Conservation (phyloP, 2,888 invertebrate genomes). For the Diplolepis rosae region DNA sequence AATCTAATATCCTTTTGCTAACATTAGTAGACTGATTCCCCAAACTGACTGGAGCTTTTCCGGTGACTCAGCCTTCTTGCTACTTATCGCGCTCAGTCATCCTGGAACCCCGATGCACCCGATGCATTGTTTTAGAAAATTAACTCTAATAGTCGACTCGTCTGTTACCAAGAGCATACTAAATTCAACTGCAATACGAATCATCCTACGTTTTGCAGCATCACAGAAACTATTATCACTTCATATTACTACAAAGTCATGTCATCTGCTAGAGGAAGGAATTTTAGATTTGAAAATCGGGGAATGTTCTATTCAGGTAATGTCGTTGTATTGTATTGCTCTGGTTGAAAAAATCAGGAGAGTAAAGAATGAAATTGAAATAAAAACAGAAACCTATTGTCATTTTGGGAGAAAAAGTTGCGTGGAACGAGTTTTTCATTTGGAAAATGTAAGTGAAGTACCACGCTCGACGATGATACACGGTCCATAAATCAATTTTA, state of each 20-base stretch:
- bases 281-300: neutral
- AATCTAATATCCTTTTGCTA: no score
- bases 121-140: constrained; percentile 26
- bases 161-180: neutral
- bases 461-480: constrained; percentile 29
- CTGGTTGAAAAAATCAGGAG: neutral
- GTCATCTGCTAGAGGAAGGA: neutral
- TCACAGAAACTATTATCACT: constrained; percentile 4
- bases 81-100: neutral
- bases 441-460: constrained; percentile 31
- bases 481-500: constrained; percentile 29
- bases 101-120: neutral
- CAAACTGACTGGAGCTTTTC: neutral
- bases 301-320: neutral
- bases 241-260: constrained; percentile 5
- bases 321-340: neutral
- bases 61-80: neutral
- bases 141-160: neutral
- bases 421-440: constrained; percentile 28
- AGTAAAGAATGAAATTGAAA: neutral
- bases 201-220: constrained; percentile 1
- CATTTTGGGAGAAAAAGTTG: constrained; percentile 7
- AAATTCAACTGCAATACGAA: neutral
- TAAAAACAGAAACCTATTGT: constrained; percentile 14
- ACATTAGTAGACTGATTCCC: neutral